phyloP scores from a whole-genome alignment of 2,888 invertebrate species.

The Idaea aversata region DNA sequence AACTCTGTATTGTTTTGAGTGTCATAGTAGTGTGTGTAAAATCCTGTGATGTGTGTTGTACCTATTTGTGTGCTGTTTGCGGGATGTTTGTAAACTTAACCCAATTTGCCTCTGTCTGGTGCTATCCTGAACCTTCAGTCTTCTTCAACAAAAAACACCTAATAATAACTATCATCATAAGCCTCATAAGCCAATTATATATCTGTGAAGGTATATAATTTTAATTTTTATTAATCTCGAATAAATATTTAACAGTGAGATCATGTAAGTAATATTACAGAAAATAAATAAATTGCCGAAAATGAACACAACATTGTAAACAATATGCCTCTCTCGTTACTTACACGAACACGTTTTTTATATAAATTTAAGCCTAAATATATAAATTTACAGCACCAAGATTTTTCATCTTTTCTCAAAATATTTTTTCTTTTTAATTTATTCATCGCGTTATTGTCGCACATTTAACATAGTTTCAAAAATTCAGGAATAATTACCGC shows the following conservation, averaged over 20 bases:
- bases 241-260: constrained; percentile 79
- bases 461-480: constrained; percentile 76
- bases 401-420: constrained; percentile 78
- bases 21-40: constrained; percentile 25
- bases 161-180: constrained; percentile 62
- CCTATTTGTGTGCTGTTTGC: constrained; percentile 59
- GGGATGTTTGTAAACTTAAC: constrained; percentile 50
- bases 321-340: constrained; percentile 78
- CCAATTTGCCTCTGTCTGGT: constrained; percentile 53
- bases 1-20: constrained; percentile 22
- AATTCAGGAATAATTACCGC: constrained; percentile 73
- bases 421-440: constrained; percentile 55
- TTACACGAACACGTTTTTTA: constrained; percentile 75
- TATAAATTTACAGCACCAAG: constrained; percentile 81
- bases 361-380: constrained; percentile 79
- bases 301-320: constrained; percentile 77
- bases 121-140: constrained; percentile 71
- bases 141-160: constrained; percentile 62
- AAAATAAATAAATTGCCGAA: constrained; percentile 75
- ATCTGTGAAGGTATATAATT: constrained; percentile 63
- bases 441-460: constrained; percentile 80
- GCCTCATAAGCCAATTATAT: constrained; percentile 78
- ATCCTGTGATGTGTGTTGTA: constrained; percentile 23
- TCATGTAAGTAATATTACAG: constrained; percentile 74
- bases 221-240: constrained; percentile 74